phyloP scores from a whole-genome alignment of 2,888 invertebrate genomes.

The Torymus tubicola region DNA sequence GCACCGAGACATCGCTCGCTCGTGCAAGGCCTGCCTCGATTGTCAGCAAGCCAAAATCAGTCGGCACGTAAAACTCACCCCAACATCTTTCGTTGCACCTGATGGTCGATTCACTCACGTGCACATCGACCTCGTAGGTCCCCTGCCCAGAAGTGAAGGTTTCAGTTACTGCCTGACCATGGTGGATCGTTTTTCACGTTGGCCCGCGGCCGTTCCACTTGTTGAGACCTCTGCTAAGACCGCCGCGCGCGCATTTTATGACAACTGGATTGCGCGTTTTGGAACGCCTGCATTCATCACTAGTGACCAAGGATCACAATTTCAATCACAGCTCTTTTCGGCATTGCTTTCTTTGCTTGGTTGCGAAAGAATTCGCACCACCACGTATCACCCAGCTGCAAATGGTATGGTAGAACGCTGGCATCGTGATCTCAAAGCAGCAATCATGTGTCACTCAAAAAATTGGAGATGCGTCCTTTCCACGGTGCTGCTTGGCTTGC shows the following conservation, averaged over 20 bases:
- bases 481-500: too few relatives aligned
- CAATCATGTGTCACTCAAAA: too few relatives aligned
- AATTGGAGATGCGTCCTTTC: too few relatives aligned
- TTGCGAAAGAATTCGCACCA: slow-evolving; percentile 53
- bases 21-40: neutral
- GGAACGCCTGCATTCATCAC: slow-evolving; percentile 63
- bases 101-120: neutral
- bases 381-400: slow-evolving; percentile 53
- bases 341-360: slow-evolving; percentile 53
- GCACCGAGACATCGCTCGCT: neutral
- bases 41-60: neutral
- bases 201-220: slow-evolving; percentile 66
- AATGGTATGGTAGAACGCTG: too few relatives aligned
- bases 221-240: slow-evolving; percentile 63
- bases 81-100: neutral
- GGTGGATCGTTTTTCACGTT: slow-evolving; percentile 65
- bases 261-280: slow-evolving; percentile 65
- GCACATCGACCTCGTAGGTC: neutral
- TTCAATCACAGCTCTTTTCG: slow-evolving; percentile 60
- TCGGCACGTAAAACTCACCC: neutral
- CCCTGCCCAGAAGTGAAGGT: neutral
- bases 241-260: slow-evolving; percentile 61
- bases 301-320: slow-evolving; percentile 65
- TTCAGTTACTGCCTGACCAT: neutral
- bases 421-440: too few relatives aligned